Evolutionary conservation across 2,113 vertebrate species (phyloP), one percentile per base, ranked within the genome.

Genomic region (Oncorhynchus masou): DNA sequence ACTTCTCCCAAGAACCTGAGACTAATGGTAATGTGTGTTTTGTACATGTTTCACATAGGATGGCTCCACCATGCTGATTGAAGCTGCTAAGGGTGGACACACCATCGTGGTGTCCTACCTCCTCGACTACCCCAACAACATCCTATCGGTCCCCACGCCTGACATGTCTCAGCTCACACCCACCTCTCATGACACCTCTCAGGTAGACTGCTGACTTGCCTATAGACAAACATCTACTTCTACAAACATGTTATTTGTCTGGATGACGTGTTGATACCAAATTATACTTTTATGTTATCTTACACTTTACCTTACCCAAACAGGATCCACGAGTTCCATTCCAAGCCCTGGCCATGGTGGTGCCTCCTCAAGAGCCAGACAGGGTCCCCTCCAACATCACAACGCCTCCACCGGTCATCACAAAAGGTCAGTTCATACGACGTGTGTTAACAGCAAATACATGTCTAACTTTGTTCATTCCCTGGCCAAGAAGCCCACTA

Each of bases 11-110:
- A 11, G 62, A 64, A 64, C 62, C 62, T 25, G 62, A 64, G 20
- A 25, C 20, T 25, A 45, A 45, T 45, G 39, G 39, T 12, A 29
- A 29, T 4, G 1, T 22, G 24, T 68, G 67, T 69, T 74, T 24
- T 70, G 7, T 78, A 15, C 45, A 27, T 39, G 67, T 5, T 62
- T 66, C 25, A 7, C 25, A 3, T 70, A 96, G 96, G 96, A 96
- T 91, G 95, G 95, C 68, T 96, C 96, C 67, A 96, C 96, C n/a
- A 96, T 96, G 95, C 94, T 96, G 71, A 96, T 96, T 73, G 96
- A 96, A 92, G 95, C 96, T 66, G 96, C 96, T 88, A 96, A 96
- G 82, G 96, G 95, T 82, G 96, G 96, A 71, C 96, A 96, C 85
- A 96, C 96, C 75, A 96, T 96, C 68, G 96, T 96, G 79, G 96